phyloP scores from a whole-genome alignment of 2,797 vertebrate species.

The Parotocinclus haroldoi region DNA sequence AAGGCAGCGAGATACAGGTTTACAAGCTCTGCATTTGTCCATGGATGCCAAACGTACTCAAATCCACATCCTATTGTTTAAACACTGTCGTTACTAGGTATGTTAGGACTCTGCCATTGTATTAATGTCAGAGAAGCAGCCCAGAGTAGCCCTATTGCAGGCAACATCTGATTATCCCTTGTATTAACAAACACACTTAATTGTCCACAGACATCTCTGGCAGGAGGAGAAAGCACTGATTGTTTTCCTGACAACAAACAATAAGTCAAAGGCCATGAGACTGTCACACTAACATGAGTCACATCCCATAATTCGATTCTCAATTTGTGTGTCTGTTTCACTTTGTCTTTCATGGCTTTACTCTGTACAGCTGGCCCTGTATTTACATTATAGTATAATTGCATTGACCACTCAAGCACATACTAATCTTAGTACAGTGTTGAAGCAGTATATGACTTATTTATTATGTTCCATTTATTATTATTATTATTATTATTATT shows the following conservation, averaged over 20 bases:
- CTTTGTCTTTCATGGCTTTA: slow-evolving; percentile 29
- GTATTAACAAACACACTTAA: slow-evolving; percentile 23
- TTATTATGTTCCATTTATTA: too few species aligned
- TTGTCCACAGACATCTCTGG: slow-evolving; percentile 7
- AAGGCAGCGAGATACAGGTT: too few species aligned
- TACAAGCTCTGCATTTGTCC: too few species aligned
- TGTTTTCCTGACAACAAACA: slow-evolving; percentile 43
- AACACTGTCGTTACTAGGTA: too few species aligned
- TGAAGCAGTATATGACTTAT: too few species aligned
- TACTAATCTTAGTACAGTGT: too few species aligned
- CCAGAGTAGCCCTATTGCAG: neutral
- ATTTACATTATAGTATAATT: neutral
- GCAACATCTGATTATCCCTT: slow-evolving; percentile 22
- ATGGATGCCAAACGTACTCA: too few species aligned
- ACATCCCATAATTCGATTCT: slow-evolving; percentile 49
- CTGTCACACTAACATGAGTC: slow-evolving; percentile 46
- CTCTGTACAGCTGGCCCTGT: slow-evolving; percentile 5
- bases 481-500: too few species aligned
- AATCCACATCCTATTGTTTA: too few species aligned
- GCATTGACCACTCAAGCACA: too few species aligned
- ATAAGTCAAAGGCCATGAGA: slow-evolving; percentile 41
- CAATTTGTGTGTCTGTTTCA: slow-evolving; percentile 31
- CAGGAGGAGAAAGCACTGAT: slow-evolving; percentile 37
- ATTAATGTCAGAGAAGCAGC: slow-evolving; percentile 2
- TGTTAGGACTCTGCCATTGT: neutral